A percentile compares a stretch with the other conserved stretches of the same genome.
Conservation (phyloP, 2,888 invertebrate genomes). For the Steinernema carpocapsae region DNA sequence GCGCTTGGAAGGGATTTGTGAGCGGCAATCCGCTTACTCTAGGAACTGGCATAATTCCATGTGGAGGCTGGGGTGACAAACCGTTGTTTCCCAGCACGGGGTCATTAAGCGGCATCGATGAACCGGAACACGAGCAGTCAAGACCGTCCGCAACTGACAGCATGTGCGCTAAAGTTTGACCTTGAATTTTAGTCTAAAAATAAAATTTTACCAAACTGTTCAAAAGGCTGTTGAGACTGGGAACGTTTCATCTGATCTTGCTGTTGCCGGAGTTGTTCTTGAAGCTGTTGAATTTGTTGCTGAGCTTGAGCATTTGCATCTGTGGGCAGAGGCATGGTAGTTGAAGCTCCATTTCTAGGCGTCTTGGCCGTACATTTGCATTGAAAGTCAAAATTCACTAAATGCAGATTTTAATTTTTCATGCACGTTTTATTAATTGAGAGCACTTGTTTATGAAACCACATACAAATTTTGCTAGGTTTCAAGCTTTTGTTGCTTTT, state of each 20-base stretch:
- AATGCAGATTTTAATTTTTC: no score
- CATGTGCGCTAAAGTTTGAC: constrained; percentile 56
- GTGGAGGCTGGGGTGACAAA: not conserved
- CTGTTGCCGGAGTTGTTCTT: constrained; percentile 56
- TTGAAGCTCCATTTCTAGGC: constrained; percentile 6
- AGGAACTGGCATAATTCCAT: not conserved
- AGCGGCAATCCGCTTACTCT: not conserved
- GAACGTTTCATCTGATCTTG: constrained; percentile 62
- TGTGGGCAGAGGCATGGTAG: constrained; percentile 47
- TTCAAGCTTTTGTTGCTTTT: no score
- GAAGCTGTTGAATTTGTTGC: constrained; percentile 65
- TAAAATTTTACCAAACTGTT: constrained; percentile 58
- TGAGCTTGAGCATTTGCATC: constrained; percentile 63
- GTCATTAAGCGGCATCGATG: constrained; percentile 34
- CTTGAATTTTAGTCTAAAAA: constrained; percentile 1
- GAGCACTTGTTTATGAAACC: no score
- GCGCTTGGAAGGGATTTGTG: constrained; percentile 11
- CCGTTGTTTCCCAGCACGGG: not conserved
- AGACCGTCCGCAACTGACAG: constrained; percentile 62
- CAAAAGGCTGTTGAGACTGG: constrained; percentile 58
- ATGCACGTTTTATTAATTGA: no score
- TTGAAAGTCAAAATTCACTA: constrained; percentile 53
- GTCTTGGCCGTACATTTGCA: constrained; percentile 55
- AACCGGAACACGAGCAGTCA: constrained; percentile 62
- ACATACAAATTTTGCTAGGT: no score